Evolutionary conservation across 2,113 vertebrate genomes (phyloP).

Genomic region (Mugil cephalus): DNA sequence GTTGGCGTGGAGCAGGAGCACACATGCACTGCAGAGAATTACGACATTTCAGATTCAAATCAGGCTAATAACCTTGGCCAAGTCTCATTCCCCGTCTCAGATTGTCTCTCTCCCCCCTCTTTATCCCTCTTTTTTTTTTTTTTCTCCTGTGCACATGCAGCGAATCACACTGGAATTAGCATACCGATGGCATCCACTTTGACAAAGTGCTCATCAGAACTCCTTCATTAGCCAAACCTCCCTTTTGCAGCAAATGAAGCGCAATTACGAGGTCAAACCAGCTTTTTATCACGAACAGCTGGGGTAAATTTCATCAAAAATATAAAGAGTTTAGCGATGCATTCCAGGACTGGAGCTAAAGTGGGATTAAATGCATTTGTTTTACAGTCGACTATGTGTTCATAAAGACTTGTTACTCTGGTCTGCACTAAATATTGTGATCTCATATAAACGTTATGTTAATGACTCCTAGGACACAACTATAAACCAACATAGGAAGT

Average conservation of each 20-base stretch:
- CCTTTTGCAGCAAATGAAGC: not conserved
- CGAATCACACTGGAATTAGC: not conserved
- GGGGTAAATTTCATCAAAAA: not conserved
- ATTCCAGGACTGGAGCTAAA: not conserved
- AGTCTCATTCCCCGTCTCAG: not conserved
- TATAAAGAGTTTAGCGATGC: too few relatives aligned
- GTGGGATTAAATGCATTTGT: too few relatives aligned
- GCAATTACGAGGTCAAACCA: not conserved
- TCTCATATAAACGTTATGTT: too few relatives aligned
- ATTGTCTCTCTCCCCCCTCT: not conserved
- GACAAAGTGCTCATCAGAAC: not conserved
- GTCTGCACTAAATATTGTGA: too few relatives aligned
- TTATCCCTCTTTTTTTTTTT: not conserved
- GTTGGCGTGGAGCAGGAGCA: too few relatives aligned
- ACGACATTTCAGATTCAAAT: not conserved
- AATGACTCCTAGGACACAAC: too few relatives aligned
- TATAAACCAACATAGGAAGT: too few relatives aligned
- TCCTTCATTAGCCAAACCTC: not conserved
- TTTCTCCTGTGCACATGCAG: not conserved
- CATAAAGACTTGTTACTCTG: too few relatives aligned
- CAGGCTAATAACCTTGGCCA: conserved; percentile 3
- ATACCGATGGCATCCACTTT: not conserved
- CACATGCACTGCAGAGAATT: not conserved
- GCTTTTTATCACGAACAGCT: not conserved
- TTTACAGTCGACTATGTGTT: not conserved